phyloP scores from a whole-genome alignment of 1,140 invertebrate species.

The Megalonaias nervosa region DNA sequence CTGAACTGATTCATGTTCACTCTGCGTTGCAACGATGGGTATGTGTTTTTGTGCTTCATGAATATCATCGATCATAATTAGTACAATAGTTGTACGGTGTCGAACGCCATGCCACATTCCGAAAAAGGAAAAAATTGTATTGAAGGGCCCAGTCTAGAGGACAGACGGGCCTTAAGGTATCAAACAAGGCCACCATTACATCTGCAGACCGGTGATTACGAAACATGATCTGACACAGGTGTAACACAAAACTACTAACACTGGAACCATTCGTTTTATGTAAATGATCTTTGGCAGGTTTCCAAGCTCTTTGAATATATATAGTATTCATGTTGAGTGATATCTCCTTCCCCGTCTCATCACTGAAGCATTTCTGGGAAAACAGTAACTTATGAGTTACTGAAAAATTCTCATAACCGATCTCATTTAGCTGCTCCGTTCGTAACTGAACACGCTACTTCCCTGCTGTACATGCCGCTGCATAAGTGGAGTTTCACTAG shows the following conservation, averaged over 20 bases:
- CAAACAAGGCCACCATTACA: not conserved
- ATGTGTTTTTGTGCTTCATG: too few species aligned
- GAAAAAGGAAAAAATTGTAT: constrained; percentile 6
- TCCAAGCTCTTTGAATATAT: constrained; percentile 18
- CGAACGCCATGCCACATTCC: constrained; percentile 2
- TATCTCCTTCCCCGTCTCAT: constrained; percentile 7
- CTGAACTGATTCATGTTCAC: too few species aligned
- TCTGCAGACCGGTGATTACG: not conserved
- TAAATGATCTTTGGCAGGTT: constrained; percentile 32
- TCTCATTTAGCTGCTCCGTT: constrained; percentile 27
- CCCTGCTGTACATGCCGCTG: constrained; percentile 19
- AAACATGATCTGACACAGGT: constrained; percentile 21
- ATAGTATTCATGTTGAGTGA: constrained; percentile 22
- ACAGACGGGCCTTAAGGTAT: not conserved
- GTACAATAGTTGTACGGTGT: too few species aligned
- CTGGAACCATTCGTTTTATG: constrained; percentile 11
- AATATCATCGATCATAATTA: too few species aligned
- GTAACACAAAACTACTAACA: constrained; percentile 12
- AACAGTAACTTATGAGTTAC: constrained; percentile 23
- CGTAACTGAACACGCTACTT: constrained; percentile 19
- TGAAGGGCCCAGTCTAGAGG: not conserved
- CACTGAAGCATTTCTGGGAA: constrained; percentile 24
- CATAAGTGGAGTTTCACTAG: constrained; percentile 12
- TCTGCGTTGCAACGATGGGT: too few species aligned
- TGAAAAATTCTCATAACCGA: constrained; percentile 21